Conservation (phyloP, 2,888 invertebrate genomes). For the Pyrocoelia pectoralis region DNA sequence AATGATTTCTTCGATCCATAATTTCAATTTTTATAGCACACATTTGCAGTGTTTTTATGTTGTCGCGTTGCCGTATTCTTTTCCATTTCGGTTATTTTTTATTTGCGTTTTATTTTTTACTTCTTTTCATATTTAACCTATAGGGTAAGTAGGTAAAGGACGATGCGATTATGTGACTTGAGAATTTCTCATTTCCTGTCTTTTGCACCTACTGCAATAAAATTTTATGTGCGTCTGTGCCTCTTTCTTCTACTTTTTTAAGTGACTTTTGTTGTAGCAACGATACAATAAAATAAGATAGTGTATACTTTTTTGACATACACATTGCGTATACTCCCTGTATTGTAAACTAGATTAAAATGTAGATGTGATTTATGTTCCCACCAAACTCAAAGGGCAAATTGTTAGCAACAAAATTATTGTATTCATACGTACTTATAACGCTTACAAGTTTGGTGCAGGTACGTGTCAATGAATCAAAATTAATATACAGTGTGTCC, state of each 20-base stretch:
- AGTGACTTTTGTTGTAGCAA: conserved; percentile 34
- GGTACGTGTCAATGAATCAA: too few relatives aligned
- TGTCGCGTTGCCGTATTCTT: conserved; percentile 31
- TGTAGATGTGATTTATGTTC: conserved; percentile 1
- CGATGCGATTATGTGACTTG: conserved; percentile 30
- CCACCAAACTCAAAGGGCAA: not conserved
- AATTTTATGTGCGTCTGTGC: conserved; percentile 31
- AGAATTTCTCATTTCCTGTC: conserved; percentile 35
- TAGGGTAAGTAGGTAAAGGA: conserved; percentile 32
- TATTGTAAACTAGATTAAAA: not conserved
- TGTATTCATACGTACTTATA: too few relatives aligned
- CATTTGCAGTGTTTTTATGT: conserved; percentile 38
- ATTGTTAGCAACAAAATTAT: too few relatives aligned
- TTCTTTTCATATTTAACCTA: conserved; percentile 24
- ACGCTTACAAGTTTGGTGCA: too few relatives aligned
- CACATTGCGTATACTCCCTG: not conserved
- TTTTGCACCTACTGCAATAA: conserved; percentile 37
- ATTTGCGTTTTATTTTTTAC: conserved; percentile 35
- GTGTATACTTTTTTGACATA: not conserved
- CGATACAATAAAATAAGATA: conserved; percentile 11
- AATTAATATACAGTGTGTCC: too few relatives aligned
- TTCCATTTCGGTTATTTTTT: conserved; percentile 34
- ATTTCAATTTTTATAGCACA: conserved; percentile 37
- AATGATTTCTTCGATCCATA: conserved; percentile 38
- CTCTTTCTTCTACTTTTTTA: conserved; percentile 27